Conservation (phyloP, 2,113 vertebrate genomes). For the Nerophis lumbriciformis region DNA sequence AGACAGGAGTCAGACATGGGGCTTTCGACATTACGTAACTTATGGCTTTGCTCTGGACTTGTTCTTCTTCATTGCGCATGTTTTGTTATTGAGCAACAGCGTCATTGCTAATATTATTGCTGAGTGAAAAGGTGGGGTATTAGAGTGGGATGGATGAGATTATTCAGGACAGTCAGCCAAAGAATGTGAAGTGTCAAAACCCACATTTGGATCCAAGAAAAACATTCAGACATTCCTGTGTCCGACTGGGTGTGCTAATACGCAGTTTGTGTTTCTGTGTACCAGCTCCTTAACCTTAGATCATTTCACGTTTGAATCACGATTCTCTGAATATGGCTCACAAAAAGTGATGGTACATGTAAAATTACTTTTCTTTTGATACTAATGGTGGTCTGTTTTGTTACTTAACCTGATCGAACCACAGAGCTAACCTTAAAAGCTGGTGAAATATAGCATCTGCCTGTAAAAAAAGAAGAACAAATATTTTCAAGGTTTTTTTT, state of each 20-base stretch:
- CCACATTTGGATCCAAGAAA: constrained; percentile 56
- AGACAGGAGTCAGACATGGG: constrained; percentile 1
- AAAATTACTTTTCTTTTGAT: too few relatives aligned
- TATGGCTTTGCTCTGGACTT: constrained; percentile 28
- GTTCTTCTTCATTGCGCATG: constrained; percentile 29
- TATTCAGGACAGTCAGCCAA: constrained; percentile 26
- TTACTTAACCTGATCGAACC: background rate
- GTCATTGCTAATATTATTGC: constrained; percentile 21
- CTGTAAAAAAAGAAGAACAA: background rate
- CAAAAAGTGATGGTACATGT: constrained; percentile 3
- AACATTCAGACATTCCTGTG: constrained; percentile 57
- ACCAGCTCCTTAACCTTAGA: constrained; percentile 22
- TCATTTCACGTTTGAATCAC: constrained; percentile 12
- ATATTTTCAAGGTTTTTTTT: background rate
- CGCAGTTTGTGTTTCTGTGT: constrained; percentile 1
- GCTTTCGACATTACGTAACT: constrained; percentile 41
- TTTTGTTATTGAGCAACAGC: constrained; percentile 6
- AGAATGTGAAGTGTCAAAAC: constrained; percentile 52
- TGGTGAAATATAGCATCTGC: background rate
- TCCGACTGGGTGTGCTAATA: constrained; percentile 28
- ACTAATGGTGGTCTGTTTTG: too few relatives aligned
- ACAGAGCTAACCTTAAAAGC: background rate
- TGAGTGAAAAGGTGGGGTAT: constrained; percentile 17
- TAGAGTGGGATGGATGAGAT: constrained; percentile 16
- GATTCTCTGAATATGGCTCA: constrained; percentile 9